Evolutionary conservation across 2,113 vertebrate species (phyloP).

Genomic region (Protobothrops flavoviridis): DNA sequence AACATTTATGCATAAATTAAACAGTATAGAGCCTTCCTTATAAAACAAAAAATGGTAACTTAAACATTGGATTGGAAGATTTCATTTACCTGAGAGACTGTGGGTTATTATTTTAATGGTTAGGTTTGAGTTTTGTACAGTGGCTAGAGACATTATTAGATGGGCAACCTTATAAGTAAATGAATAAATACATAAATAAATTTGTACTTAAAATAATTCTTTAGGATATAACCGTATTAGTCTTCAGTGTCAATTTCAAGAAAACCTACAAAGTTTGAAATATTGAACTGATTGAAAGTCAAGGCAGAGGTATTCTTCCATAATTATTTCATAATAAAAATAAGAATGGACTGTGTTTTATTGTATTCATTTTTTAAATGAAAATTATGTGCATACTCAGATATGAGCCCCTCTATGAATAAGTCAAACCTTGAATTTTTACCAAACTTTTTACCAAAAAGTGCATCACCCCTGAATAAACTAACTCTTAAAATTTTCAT

Average conservation of each 20-base stretch:
- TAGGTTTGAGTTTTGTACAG: neutral
- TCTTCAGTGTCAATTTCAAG: neutral
- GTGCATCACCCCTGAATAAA: neutral
- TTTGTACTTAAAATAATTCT: neutral
- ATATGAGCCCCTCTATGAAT: neutral
- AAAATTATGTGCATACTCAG: neutral
- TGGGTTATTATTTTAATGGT: neutral
- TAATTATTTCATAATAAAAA: neutral
- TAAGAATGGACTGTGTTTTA: neutral
- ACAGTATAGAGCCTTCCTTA: neutral
- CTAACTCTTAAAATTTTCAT: neutral
- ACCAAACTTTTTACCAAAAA: neutral
- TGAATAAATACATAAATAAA: neutral
- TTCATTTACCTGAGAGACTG: neutral
- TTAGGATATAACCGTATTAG: neutral
- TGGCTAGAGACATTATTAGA: neutral
- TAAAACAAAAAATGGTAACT: neutral
- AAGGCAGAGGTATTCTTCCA: neutral
- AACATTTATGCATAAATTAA: neutral
- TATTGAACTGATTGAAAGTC: neutral
- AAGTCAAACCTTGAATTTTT: neutral
- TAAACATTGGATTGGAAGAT: neutral
- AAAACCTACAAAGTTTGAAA: neutral
- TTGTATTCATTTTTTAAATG: neutral
- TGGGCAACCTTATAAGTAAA: neutral